Evolutionary conservation across 2,888 invertebrate genomes (phyloP), one percentile per base, ranked within the genome.

Genomic region (Hartigia nigra): DNA sequence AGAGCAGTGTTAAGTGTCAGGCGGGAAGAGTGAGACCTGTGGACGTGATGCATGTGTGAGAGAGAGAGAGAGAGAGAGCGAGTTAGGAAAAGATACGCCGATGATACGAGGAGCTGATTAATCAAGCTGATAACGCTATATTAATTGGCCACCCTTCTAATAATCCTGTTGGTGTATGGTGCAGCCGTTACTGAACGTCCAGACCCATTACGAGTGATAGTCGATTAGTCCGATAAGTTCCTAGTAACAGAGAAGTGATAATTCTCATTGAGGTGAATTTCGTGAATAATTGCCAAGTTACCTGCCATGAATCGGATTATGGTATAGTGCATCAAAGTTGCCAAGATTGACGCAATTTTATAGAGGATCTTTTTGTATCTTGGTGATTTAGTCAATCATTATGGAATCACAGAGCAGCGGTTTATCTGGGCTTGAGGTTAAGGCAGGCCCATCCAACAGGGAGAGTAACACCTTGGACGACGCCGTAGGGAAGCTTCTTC

Each of bases 401-500:
- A 55, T 55, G 55, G 55, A 55, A 23, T 9, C 55, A 23, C 55
- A 55, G 55, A 55, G 55, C 23, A 55, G 23, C 55, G 55, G 55
- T 2, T 55, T 55, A 23, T 55, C 55, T 23, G 72, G 72, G 12
- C 32, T 81, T 31, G 70, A 80, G 12, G 77, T 75, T 12, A 86
- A 87, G 74, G 83, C 87, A 3, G 86, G 87, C 32, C 80, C 88
- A 1, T 88, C 89, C 23, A 82, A 76, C 81, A 79, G 84, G 32
- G 87, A 89, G 39, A 79, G 74, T 55, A 88, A 79, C 79, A 81
- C 88, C 11, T 81, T 91, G 80, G 91, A 91, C 77, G 91, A 91
- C 77, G 91, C 91, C 4, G 91, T 91, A 12, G 91, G 90, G 74
- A 91, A 91, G 77, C 82, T 91, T 39, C 85, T 91, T 31, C 90